Evolutionary conservation across 2,888 invertebrate genomes (phyloP).

Genomic region (Liodrosophila aerea): DNA sequence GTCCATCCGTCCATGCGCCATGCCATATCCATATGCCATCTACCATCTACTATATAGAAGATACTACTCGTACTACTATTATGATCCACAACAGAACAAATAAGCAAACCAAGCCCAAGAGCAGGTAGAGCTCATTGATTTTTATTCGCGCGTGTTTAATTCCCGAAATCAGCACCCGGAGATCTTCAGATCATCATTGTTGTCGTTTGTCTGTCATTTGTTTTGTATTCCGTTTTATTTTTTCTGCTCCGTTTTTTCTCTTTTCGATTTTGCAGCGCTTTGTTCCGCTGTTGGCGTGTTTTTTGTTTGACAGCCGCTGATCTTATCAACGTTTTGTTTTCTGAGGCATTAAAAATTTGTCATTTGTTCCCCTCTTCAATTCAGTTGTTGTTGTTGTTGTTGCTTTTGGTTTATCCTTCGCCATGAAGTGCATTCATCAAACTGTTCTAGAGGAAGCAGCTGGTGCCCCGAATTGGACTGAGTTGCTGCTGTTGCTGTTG

Average conservation of each 20-base stretch:
- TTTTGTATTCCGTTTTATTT: slow-evolving; percentile 37
- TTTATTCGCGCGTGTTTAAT: slow-evolving; percentile 76
- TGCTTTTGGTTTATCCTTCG: slow-evolving; percentile 36
- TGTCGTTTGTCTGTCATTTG: slow-evolving; percentile 56
- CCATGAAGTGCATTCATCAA: slow-evolving; percentile 25
- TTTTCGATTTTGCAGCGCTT: slow-evolving; percentile 53
- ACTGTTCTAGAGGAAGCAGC: slow-evolving; percentile 62
- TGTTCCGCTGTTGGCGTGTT: slow-evolving; percentile 53
- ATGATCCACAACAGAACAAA: slow-evolving; percentile 23
- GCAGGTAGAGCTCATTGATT: slow-evolving; percentile 72
- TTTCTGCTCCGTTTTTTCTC: slow-evolving; percentile 6
- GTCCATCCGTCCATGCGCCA: slow-evolving; percentile 54
- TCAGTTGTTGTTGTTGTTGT: slow-evolving; percentile 16
- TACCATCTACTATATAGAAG: background rate
- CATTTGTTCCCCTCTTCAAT: slow-evolving; percentile 56
- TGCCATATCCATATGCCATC: slow-evolving; percentile 26
- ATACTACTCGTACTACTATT: too few species aligned
- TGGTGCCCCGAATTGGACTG: slow-evolving; percentile 33
- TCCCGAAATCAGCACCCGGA: slow-evolving; percentile 65
- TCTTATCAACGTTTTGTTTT: slow-evolving; percentile 74
- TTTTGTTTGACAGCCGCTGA: slow-evolving; percentile 68
- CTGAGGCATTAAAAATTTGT: slow-evolving; percentile 76
- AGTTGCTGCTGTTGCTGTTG: slow-evolving; percentile 15
- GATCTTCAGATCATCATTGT: slow-evolving; percentile 61
- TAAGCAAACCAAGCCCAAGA: slow-evolving; percentile 1